phyloP scores from a whole-genome alignment of 2,888 invertebrate genomes.

The Noctua janthe region DNA sequence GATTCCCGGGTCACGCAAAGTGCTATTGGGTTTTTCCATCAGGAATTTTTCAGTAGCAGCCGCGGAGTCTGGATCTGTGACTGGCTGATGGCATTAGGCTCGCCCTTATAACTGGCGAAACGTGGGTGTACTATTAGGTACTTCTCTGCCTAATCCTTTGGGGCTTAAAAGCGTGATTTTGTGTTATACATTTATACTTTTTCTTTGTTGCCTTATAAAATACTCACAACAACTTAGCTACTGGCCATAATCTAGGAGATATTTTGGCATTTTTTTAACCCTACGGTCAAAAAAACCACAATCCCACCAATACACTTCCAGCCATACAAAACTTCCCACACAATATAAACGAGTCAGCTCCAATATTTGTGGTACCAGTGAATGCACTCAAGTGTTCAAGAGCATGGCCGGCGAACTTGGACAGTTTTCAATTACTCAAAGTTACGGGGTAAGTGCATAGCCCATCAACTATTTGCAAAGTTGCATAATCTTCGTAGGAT shows the following conservation, averaged over 20 bases:
- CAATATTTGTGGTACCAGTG: constrained; percentile 61
- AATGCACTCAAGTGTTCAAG: constrained; percentile 62
- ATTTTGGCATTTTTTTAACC: too few species aligned
- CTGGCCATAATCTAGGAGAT: background rate
- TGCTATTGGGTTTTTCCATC: too few species aligned
- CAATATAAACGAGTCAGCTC: constrained; percentile 44
- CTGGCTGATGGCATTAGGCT: too few species aligned
- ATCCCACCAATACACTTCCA: background rate
- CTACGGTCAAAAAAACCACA: background rate
- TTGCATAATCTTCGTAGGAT: constrained; percentile 73
- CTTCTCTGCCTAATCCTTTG: too few species aligned
- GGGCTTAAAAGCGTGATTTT: too few species aligned
- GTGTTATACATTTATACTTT: too few species aligned
- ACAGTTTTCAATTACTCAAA: constrained; percentile 82
- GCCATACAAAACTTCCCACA: constrained; percentile 26
- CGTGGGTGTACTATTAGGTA: too few species aligned
- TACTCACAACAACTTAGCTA: background rate
- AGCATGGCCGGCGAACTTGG: constrained; percentile 68
- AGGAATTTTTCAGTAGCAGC: too few species aligned
- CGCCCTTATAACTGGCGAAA: too few species aligned
- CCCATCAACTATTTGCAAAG: constrained; percentile 74
- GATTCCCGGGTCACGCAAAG: too few species aligned
- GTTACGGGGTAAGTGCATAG: constrained; percentile 71
- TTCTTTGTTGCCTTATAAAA: background rate
- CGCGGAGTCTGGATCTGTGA: too few species aligned